These are phyloP conservation scores for Rhinopithecus roxellana DNA, from an alignment of 2,113 vertebrate species.

Conservation along the genomic window DNA sequence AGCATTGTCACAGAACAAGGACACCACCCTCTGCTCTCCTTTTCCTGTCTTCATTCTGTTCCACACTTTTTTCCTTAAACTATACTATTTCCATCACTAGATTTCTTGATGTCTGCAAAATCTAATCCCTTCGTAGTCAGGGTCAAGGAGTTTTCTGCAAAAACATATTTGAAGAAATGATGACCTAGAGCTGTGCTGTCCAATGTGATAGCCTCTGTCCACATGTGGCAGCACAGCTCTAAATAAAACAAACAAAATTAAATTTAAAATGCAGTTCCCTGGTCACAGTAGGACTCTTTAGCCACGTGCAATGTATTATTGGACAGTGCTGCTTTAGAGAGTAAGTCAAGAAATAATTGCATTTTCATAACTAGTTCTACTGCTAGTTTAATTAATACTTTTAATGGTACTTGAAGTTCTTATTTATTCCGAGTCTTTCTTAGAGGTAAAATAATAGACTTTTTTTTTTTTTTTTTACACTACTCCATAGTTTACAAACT, in stretches of 20 bases:
- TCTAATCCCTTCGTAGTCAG: not conserved
- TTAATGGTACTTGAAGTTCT: not conserved
- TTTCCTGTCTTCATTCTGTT: not conserved
- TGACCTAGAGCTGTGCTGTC: not conserved
- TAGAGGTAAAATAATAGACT: not conserved
- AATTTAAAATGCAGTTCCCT: not conserved
- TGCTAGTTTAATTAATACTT: not conserved
- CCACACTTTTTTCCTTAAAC: not conserved
- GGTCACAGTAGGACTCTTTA: not conserved
- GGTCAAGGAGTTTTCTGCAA: not conserved
- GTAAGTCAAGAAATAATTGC: not conserved
- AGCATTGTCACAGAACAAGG: not conserved
- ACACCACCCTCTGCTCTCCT: not conserved
- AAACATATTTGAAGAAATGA: not conserved
- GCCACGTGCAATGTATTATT: not conserved
- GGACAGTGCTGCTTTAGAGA: not conserved
- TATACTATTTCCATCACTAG: not conserved
- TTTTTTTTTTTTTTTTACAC: not conserved
- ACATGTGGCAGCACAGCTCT: not conserved
- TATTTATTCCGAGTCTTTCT: slow-evolving; percentile 38
- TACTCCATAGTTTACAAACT: not conserved
- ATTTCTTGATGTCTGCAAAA: not conserved
- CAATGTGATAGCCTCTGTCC: not conserved
- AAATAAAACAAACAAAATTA: not conserved
- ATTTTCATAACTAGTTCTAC: not conserved